Evolutionary conservation across 2,888 invertebrate genomes (phyloP).

Genomic region (Hybos culiciformis): DNA sequence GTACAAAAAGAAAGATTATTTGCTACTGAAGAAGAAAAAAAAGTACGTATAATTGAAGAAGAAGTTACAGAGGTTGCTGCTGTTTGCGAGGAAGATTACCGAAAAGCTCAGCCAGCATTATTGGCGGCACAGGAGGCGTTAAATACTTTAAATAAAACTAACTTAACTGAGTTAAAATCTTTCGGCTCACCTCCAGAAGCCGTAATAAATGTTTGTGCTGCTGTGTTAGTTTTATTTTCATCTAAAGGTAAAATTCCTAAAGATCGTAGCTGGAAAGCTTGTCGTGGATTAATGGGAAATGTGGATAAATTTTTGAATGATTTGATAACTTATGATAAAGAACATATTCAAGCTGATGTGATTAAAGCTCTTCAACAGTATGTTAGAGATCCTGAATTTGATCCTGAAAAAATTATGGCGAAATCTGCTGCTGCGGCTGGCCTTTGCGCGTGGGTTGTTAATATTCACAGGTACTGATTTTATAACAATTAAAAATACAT

Average conservation of each 20-base stretch:
- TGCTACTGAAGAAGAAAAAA: conserved; percentile 74
- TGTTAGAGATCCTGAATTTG: conserved; percentile 57
- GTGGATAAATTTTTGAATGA: conserved; percentile 75
- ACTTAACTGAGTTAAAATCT: conserved; percentile 86
- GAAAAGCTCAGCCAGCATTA: conserved; percentile 82
- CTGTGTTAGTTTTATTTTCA: conserved; percentile 75
- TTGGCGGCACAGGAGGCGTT: conserved; percentile 80
- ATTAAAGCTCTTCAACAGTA: conserved; percentile 58
- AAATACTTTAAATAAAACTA: conserved; percentile 84
- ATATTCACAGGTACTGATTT: conserved; percentile 46
- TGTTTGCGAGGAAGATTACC: conserved; percentile 78
- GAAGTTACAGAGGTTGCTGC: conserved; percentile 73
- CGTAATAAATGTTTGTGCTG: conserved; percentile 74
- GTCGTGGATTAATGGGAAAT: conserved; percentile 81
- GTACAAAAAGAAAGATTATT: conserved; percentile 76
- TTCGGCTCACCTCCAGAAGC: conserved; percentile 84
- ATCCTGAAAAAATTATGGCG: conserved; percentile 63
- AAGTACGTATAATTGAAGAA: conserved; percentile 78
- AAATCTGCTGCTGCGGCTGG: conserved; percentile 90
- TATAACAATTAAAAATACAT: conserved; percentile 2
- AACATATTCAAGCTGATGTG: conserved; percentile 78
- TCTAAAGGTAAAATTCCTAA: conserved; percentile 74
- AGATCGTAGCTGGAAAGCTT: conserved; percentile 85
- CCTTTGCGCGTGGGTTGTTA: conserved; percentile 87
- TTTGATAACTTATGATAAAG: conserved; percentile 80